phyloP scores from a whole-genome alignment of 2,888 invertebrate species.

The Leucophenga maculata region DNA sequence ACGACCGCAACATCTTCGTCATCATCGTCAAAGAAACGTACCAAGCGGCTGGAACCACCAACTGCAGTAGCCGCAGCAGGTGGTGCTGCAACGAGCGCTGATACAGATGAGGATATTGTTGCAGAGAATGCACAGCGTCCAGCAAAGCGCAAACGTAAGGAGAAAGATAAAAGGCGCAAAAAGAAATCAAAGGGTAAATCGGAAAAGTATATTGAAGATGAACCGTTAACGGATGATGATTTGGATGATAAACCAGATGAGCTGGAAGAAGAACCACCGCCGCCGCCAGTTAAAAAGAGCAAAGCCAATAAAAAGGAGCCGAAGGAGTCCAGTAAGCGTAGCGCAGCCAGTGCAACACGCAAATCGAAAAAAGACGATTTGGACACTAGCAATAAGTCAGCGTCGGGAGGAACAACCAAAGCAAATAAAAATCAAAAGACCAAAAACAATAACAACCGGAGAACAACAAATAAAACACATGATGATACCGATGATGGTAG shows the following conservation, averaged over 20 bases:
- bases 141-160: slow-evolving; percentile 69
- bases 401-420: slow-evolving; percentile 32
- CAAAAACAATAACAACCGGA: slow-evolving; percentile 51
- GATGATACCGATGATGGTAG: slow-evolving; percentile 48
- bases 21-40: slow-evolving; percentile 43
- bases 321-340: slow-evolving; percentile 40
- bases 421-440: slow-evolving; percentile 47
- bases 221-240: slow-evolving; percentile 55
- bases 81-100: slow-evolving; percentile 41
- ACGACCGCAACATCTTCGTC: neutral
- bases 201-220: slow-evolving; percentile 36
- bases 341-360: slow-evolving; percentile 43
- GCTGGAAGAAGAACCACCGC: slow-evolving; percentile 41
- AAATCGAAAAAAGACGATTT: slow-evolving; percentile 39
- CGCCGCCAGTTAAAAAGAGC: slow-evolving; percentile 42
- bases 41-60: slow-evolving; percentile 37
- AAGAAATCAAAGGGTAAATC: slow-evolving; percentile 65
- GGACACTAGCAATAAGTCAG: slow-evolving; percentile 18
- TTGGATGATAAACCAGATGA: slow-evolving; percentile 11
- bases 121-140: slow-evolving; percentile 44
- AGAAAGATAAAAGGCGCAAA: slow-evolving; percentile 70
- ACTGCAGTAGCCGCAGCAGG: neutral
- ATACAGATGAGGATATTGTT: slow-evolving; percentile 31
- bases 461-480: slow-evolving; percentile 38
- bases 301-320: slow-evolving; percentile 42